Conservation (phyloP, 2,113 vertebrate species). For the Loxodonta africana region DNA sequence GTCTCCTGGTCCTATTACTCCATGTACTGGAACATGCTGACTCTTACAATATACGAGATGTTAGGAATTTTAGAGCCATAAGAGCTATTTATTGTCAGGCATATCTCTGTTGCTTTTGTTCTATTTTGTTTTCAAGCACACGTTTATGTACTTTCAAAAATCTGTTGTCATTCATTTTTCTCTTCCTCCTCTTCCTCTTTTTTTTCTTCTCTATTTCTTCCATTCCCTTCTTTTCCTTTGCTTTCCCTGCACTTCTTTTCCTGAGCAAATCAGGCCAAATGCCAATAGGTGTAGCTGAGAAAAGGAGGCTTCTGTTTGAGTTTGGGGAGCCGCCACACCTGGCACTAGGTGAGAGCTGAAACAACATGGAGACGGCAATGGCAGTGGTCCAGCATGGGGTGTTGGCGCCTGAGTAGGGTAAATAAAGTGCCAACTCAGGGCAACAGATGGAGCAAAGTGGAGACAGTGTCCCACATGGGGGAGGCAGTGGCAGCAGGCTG, state of each 20-base stretch:
- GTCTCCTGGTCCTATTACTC: neutral
- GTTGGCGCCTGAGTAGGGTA: neutral
- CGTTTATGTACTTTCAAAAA: neutral
- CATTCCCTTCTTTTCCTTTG: neutral
- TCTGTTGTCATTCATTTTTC: neutral
- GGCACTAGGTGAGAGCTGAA: neutral
- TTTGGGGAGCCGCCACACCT: neutral
- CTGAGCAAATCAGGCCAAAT: neutral
- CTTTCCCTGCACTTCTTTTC: neutral
- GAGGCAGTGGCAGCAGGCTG: neutral
- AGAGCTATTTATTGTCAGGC: neutral
- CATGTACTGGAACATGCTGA: neutral
- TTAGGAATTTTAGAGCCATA: neutral
- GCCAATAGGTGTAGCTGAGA: neutral
- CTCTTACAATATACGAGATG: neutral
- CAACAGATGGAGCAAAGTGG: neutral
- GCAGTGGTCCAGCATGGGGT: fast-evolving
- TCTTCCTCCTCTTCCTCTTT: neutral
- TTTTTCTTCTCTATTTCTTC: neutral
- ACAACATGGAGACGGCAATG: neutral
- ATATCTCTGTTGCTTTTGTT: neutral
- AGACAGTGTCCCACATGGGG: neutral
- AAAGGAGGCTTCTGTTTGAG: neutral
- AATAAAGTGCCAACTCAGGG: neutral
- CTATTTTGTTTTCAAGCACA: neutral